These are phyloP conservation scores for Anolis apletophallus DNA, from an alignment of 2,797 vertebrate genomes.

Conservation along the genomic window DNA sequence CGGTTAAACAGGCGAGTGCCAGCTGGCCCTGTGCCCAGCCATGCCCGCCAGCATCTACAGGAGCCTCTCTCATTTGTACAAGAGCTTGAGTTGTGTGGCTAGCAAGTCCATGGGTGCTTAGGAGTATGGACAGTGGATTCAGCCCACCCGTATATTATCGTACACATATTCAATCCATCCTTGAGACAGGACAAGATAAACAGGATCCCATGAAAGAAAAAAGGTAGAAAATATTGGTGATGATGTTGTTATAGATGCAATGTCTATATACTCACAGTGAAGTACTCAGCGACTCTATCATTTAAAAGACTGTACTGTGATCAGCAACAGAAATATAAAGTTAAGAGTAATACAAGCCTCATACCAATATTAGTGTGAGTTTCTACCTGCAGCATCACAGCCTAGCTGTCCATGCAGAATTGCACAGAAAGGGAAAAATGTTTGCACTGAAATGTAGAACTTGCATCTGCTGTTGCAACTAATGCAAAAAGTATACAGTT, in stretches of 20 bases:
- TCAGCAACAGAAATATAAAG: background rate
- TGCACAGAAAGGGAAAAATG: background rate
- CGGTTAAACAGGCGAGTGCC: background rate
- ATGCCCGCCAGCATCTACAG: background rate
- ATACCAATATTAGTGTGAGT: background rate
- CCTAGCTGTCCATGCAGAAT: background rate
- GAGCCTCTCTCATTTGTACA: background rate
- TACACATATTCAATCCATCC: background rate
- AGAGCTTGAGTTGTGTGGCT: background rate
- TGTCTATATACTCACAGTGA: background rate
- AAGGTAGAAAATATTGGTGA: background rate
- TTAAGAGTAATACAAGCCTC: too few species aligned
- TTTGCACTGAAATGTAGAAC: background rate
- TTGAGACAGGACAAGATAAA: background rate
- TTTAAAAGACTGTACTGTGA: background rate
- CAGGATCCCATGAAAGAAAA: background rate
- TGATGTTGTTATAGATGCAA: background rate
- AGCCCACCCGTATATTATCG: too few species aligned
- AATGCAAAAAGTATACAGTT: background rate
- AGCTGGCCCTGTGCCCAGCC: background rate
- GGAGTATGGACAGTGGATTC: too few species aligned
- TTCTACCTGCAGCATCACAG: background rate
- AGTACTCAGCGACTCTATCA: background rate
- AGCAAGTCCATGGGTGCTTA: too few species aligned
- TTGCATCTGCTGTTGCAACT: background rate